phyloP scores from a whole-genome alignment of 35 echinoderm and acorn worm species.

The Diadema setosum region DNA sequence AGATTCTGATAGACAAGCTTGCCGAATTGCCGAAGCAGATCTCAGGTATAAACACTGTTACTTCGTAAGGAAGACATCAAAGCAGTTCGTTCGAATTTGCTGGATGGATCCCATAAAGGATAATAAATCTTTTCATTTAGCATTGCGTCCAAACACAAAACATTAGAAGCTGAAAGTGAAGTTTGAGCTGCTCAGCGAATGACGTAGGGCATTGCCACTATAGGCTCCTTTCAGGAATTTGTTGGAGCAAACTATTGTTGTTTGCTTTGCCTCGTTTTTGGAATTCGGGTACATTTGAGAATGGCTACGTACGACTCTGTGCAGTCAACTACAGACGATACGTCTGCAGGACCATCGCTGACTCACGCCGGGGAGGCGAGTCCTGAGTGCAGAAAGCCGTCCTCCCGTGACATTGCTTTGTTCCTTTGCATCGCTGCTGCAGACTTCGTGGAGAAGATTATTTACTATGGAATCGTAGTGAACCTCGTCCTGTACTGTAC shows the following conservation, averaged over 20 bases:
- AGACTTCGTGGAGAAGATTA: slow-evolving; percentile 50
- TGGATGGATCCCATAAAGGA: too few species aligned
- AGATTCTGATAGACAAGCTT: too few species aligned
- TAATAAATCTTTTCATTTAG: too few species aligned
- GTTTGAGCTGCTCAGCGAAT: neutral
- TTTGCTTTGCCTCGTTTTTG: neutral
- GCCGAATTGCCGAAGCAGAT: too few species aligned
- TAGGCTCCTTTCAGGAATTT: neutral
- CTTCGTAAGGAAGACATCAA: too few species aligned
- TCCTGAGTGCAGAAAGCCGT: neutral
- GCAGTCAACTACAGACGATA: neutral
- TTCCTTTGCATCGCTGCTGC: neutral
- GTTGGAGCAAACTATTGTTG: neutral
- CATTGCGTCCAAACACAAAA: too few species aligned
- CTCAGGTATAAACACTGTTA: too few species aligned
- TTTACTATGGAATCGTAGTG: slow-evolving; percentile 73
- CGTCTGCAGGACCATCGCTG: neutral
- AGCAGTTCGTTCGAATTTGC: too few species aligned
- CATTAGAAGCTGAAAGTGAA: neutral
- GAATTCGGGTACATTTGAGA: neutral
- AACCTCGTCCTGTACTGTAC: slow-evolving; percentile 93
- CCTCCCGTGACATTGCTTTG: neutral
- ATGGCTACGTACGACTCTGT: neutral
- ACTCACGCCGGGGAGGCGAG: neutral
- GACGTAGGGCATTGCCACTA: neutral